These are phyloP conservation scores for Epinotia bilunana DNA, from an alignment of 2,888 invertebrate species.

Conservation along the genomic window DNA sequence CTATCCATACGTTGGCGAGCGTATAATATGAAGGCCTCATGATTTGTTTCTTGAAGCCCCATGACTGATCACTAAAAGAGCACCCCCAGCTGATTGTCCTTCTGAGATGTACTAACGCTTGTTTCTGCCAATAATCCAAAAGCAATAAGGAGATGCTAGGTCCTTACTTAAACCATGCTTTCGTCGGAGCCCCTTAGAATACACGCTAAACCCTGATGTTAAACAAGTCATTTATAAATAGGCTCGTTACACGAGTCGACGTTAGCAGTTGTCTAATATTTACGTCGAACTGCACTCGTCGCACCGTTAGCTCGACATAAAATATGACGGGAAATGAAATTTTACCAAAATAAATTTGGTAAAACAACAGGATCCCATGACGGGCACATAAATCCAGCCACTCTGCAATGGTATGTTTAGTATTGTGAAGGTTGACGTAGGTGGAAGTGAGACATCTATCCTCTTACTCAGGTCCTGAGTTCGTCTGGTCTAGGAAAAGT, in stretches of 20 bases:
- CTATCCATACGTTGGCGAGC: too few species aligned
- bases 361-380: too few species aligned
- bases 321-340: slow-evolving; percentile 28
- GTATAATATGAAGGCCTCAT: too few species aligned
- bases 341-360: too few species aligned
- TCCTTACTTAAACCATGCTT: background rate
- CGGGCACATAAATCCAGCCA: slow-evolving; percentile 21
- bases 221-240: slow-evolving; percentile 33
- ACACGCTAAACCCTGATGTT: slow-evolving; percentile 8
- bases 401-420: slow-evolving; percentile 1
- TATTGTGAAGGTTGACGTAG: slow-evolving; percentile 8
- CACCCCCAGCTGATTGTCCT: background rate
- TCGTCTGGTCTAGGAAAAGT: background rate
- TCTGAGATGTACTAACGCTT: background rate
- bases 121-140: too few species aligned
- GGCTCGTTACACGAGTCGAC: slow-evolving; percentile 21
- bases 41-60: background rate
- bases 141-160: too few species aligned
- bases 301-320: slow-evolving; percentile 28
- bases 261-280: slow-evolving; percentile 33
- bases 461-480: background rate
- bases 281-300: slow-evolving; percentile 27
- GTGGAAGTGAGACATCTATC: slow-evolving; percentile 30
- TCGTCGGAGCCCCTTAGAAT: background rate
- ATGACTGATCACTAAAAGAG: background rate